Evolutionary conservation across 2,888 invertebrate species (phyloP).

Genomic region (Pollenia amentaria): DNA sequence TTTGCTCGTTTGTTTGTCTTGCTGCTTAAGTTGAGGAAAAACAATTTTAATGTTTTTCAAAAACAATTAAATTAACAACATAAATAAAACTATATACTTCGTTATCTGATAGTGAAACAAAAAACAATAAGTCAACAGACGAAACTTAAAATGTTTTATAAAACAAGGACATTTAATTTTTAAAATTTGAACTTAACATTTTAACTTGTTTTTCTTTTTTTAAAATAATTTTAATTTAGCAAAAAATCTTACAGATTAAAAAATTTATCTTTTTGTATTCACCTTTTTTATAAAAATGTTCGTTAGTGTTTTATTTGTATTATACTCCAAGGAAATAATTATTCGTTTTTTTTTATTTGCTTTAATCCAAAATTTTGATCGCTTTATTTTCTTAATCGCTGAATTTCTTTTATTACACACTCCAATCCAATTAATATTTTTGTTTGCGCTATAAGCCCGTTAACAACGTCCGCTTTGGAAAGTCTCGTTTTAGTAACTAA

Average conservation of each 20-base stretch:
- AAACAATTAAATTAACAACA: conserved; percentile 18
- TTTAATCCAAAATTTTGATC: background rate
- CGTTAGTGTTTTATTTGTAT: background rate
- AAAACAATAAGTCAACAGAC: conserved; percentile 47
- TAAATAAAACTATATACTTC: background rate
- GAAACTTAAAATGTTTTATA: conserved; percentile 23
- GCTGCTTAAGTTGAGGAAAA: conserved; percentile 41
- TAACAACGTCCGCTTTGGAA: conserved; percentile 79
- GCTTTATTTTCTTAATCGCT: conserved; percentile 19
- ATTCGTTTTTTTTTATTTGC: conserved; percentile 10
- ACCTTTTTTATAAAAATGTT: conserved; percentile 54
- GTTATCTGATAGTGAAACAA: conserved; percentile 37
- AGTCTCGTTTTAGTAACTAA: conserved; percentile 82
- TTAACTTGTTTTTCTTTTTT: conserved; percentile 27
- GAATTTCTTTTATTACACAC: background rate
- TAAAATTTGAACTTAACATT: conserved; percentile 54
- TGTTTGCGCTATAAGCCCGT: conserved; percentile 61
- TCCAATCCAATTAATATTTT: conserved; percentile 38
- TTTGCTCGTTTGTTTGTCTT: conserved; percentile 16
- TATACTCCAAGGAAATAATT: conserved; percentile 25
- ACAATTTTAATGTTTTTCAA: conserved; percentile 19
- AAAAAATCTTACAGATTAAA: background rate
- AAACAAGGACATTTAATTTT: conserved; percentile 49
- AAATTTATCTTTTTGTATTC: conserved; percentile 14
- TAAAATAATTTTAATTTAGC: background rate